Conservation (phyloP, 1,140 invertebrate genomes). For the Bombyx mori region ASM3026992v2 NC_085122.1:3310001-3310500, state of each 20-base stretch:
- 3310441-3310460: too few relatives aligned
- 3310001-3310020: too few relatives aligned
- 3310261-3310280: not conserved
- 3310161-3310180: not conserved
- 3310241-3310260: conserved; percentile 8
- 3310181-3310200: not conserved
- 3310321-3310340: not conserved
- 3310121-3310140: too few relatives aligned
- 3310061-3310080: too few relatives aligned
- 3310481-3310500: too few relatives aligned
- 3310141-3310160: too few relatives aligned
- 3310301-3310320: conserved; percentile 4
- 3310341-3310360: not conserved
- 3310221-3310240: not conserved
- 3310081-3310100: too few relatives aligned
- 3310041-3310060: too few relatives aligned
- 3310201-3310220: not conserved
- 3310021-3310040: too few relatives aligned
- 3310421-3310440: not conserved
- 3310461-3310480: too few relatives aligned
- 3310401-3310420: not conserved
- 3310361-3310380: not conserved
- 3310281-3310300: not conserved
- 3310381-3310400: not conserved
- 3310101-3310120: too few relatives aligned